phyloP scores from a whole-genome alignment of 2,888 invertebrate genomes.

The Perithous albicinctus region DNA sequence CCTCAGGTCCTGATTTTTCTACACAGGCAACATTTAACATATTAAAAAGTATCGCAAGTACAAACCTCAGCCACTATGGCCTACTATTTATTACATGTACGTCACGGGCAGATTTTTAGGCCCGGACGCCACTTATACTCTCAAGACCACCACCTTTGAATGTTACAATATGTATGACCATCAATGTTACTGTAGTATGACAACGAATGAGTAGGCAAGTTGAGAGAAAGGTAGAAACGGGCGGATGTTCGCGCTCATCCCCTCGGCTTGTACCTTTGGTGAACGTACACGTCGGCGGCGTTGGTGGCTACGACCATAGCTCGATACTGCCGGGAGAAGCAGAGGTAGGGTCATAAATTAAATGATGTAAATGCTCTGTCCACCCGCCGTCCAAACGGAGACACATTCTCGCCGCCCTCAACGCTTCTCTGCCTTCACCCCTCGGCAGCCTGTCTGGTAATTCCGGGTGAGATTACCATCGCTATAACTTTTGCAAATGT shows the following conservation, averaged over 20 bases:
- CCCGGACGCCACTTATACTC: background rate
- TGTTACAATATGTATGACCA: slow-evolving; percentile 44
- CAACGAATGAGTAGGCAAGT: slow-evolving; percentile 28
- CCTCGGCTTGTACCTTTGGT: slow-evolving; percentile 63
- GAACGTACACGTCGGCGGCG: slow-evolving; percentile 59
- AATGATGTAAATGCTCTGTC: slow-evolving; percentile 85
- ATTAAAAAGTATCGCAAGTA: too few species aligned
- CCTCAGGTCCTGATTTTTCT: too few species aligned
- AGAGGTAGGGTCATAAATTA: slow-evolving; percentile 82
- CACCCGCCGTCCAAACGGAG: slow-evolving; percentile 81
- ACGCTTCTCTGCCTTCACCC: slow-evolving; percentile 29
- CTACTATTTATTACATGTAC: background rate
- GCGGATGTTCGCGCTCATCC: slow-evolving; percentile 52
- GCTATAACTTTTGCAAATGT: background rate
- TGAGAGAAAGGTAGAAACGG: slow-evolving; percentile 39
- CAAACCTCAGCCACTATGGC: too few species aligned
- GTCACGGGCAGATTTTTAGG: background rate
- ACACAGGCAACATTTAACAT: too few species aligned
- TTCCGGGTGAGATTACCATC: background rate
- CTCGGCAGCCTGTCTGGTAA: background rate
- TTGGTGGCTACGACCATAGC: slow-evolving; percentile 65
- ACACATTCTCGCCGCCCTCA: slow-evolving; percentile 65
- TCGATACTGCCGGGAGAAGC: slow-evolving; percentile 68
- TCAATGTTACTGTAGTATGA: background rate
- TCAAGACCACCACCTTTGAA: slow-evolving; percentile 5